These are phyloP conservation scores for Micromussa lordhowensis DNA, from an alignment of 92 coral and sea anemone genomes.

Conservation along the genomic window DNA sequence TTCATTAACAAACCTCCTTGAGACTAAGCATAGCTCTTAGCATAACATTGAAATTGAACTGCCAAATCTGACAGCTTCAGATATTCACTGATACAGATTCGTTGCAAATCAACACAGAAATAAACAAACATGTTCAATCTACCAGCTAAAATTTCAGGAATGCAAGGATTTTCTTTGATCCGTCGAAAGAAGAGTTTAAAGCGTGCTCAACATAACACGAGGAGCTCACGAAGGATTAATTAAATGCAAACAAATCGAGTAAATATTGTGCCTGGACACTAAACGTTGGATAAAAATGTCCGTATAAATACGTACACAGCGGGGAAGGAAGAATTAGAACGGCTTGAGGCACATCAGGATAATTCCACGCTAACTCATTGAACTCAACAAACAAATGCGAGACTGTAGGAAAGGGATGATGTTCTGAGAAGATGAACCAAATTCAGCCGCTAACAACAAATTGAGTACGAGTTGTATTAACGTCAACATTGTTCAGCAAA, in stretches of 20 bases:
- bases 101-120: slow-evolving; percentile 1
- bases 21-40: background rate
- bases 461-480: background rate
- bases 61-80: background rate
- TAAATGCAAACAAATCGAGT: slow-evolving; percentile 28
- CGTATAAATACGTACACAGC: slow-evolving; percentile 13
- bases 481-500: slow-evolving; percentile 27
- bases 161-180: background rate
- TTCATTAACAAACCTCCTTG: background rate
- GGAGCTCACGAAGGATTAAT: background rate
- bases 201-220: background rate
- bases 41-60: background rate
- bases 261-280: slow-evolving; percentile 29
- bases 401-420: background rate
- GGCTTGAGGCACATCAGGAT: background rate
- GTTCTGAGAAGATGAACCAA: background rate
- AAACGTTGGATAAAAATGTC: slow-evolving; percentile 2
- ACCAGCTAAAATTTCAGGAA: background rate
- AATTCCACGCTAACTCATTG: background rate
- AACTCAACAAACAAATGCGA: background rate
- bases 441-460: slow-evolving; percentile 12
- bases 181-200: background rate
- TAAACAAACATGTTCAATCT: slow-evolving; percentile 14
- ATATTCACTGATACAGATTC: background rate
- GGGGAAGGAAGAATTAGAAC: background rate